Conservation (phyloP, 2,797 vertebrate species). For the Champsocephalus esox region DNA sequence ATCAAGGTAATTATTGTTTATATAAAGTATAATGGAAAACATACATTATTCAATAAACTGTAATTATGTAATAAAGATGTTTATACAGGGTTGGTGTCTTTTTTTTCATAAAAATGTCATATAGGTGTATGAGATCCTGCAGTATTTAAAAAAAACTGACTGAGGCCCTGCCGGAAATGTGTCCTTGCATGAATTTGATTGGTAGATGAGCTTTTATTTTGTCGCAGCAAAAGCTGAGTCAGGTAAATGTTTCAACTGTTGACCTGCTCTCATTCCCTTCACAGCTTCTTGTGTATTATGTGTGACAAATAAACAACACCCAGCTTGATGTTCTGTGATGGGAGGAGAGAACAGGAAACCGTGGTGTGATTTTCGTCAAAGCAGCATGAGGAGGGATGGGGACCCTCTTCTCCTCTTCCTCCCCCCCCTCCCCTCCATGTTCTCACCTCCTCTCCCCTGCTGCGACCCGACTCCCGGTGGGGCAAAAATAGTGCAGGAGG, state of each 20-base stretch:
- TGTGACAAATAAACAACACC: slow-evolving; percentile 61
- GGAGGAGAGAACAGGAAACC: slow-evolving; percentile 5
- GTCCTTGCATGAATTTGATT: slow-evolving; percentile 15
- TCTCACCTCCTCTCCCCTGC: slow-evolving; percentile 73
- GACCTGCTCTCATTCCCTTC: background rate
- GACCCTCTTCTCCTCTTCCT: slow-evolving; percentile 27
- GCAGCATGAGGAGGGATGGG: slow-evolving; percentile 44
- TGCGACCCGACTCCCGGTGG: slow-evolving; percentile 65
- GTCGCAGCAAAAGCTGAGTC: background rate
- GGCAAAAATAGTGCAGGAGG: slow-evolving; percentile 51
- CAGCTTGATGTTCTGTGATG: background rate
- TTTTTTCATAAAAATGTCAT: background rate
- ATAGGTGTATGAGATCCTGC: background rate
- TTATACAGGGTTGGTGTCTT: background rate
- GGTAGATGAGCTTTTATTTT: slow-evolving; percentile 1
- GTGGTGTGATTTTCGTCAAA: slow-evolving; percentile 38
- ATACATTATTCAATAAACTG: background rate
- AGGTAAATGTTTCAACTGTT: background rate
- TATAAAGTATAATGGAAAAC: background rate
- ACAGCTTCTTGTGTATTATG: slow-evolving; percentile 37
- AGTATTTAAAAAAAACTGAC: background rate
- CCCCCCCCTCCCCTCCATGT: slow-evolving; percentile 36
- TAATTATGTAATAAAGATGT: too few species aligned
- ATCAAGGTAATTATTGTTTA: background rate
- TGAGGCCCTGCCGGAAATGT: background rate